Percentiles rank a stretch among this genome's conserved stretches.
phyloP scores from a whole-genome alignment of 2,888 invertebrate species.

The Stramonita haemastoma region DNA sequence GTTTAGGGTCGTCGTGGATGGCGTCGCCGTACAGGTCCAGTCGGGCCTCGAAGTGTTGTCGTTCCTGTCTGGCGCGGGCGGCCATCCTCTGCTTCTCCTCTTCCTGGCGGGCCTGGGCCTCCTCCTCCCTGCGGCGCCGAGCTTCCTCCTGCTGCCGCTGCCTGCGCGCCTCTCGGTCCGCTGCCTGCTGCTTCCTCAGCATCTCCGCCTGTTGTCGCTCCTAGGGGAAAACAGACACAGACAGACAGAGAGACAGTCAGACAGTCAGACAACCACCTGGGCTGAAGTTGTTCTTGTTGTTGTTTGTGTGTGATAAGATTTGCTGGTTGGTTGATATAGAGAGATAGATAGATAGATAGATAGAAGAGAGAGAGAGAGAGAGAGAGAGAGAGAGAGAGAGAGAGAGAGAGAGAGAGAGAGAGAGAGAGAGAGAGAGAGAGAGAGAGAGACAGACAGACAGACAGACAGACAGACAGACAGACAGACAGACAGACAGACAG shows the following conservation, averaged over 20 bases:
- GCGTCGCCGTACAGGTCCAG: not conserved
- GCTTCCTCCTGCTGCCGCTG: conserved; percentile 41
- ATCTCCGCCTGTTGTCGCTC: conserved; percentile 42
- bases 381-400: conserved; percentile 23
- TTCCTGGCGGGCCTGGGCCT: conserved; percentile 35
- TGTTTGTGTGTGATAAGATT: too few relatives aligned
- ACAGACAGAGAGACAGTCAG: not conserved
- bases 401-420: conserved; percentile 3
- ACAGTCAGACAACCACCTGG: conserved; percentile 1
- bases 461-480: conserved; percentile 10
- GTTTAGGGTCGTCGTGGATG: not conserved
- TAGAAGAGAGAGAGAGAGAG: not conserved
- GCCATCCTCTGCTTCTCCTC: conserved; percentile 34
- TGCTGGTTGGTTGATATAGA: not conserved
- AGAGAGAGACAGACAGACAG: not conserved
- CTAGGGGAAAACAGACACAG: conserved; percentile 22
- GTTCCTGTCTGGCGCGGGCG: not conserved
- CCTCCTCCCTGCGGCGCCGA: conserved; percentile 40
- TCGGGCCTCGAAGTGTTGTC: conserved; percentile 14
- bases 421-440: conserved; percentile 20
- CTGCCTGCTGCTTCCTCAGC: conserved; percentile 40
- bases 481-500: not conserved
- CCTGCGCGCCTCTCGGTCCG: conserved; percentile 38
- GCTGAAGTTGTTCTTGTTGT: too few relatives aligned
- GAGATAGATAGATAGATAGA: not conserved